Base-by-base conservation (phyloP, 2,888 invertebrate species). In the Smittia aterrima region DNA sequence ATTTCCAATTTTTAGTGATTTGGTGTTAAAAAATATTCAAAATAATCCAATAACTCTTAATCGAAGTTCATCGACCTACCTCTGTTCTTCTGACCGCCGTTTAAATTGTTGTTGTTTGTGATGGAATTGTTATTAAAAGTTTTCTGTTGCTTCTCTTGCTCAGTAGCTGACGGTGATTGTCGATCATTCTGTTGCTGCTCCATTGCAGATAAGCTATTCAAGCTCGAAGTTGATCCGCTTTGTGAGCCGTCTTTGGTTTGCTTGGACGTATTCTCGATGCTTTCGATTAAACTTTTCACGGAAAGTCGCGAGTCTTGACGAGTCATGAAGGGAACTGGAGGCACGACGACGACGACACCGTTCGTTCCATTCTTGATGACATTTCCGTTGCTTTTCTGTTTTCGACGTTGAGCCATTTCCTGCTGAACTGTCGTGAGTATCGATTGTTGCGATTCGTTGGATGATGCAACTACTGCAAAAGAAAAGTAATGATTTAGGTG, bases 231-330 rank as follows among this genome's bases (percentile, higher is more conserved):
- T 2, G 90, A 90, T 78, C 88, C 89, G 78, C 88, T 89, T 75
- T 87, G 85, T 75, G 89, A 89, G 76, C 86, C 85, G 3, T 67
- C 74, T 71, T 74, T 75, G 20, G 75, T 89, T 78, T 90, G 90
- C 81, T 92, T 92, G 47, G 90, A 91, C 20, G 89, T 90, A 80
- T 91, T 94, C 84, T 96, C 96, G 75, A 96, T 95, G 78, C 93
- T 93, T 80, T 95, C 94, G 76, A 96, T 95, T 32, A 96, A 85
- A 71, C 92, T 92, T 81, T 95, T 95, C 7, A 96, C 96, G 0
- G 95, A 95, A 68, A 95, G 85, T 38, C 93, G 86, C 24, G 92
- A 92, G 80, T 92, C 93, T 76, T 83, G 83, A 1, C 83, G 79
- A 74, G 80, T 80, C 75, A 83, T 77, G 75, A 66, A 66, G 0